A percentile compares a stretch with the other conserved stretches of the same genome.
Evolutionary conservation across 2,113 vertebrate genomes (phyloP).

Genomic region (Engystomops pustulosus): DNA sequence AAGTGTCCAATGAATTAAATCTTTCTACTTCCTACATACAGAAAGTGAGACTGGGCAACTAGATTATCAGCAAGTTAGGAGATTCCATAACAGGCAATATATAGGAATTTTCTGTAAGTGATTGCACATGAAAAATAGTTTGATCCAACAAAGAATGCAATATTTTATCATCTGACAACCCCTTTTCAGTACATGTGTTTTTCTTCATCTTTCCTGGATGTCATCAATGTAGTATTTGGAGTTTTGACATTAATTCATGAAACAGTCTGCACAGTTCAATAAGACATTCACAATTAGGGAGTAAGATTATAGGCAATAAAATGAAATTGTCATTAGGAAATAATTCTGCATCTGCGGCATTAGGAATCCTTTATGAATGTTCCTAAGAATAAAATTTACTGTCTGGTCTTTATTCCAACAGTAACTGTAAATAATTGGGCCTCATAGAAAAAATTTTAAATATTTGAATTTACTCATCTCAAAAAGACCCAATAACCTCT

Average conservation of each 20-base stretch:
- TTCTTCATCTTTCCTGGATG: background rate
- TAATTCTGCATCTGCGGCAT: background rate
- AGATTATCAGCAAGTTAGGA: too few species aligned
- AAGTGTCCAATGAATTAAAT: too few species aligned
- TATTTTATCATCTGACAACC: background rate
- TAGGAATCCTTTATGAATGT: background rate
- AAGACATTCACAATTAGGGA: background rate
- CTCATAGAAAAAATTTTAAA: too few species aligned
- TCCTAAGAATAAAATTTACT: background rate
- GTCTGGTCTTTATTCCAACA: background rate
- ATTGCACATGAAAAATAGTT: too few species aligned
- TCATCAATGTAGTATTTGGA: background rate
- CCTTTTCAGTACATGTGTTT: background rate
- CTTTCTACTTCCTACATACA: too few species aligned
- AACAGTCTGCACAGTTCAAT: background rate
- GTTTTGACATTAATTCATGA: background rate
- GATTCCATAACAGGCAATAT: too few species aligned
- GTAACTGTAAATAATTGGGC: background rate
- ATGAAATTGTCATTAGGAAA: background rate
- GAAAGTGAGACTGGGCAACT: too few species aligned
- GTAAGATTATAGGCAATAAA: background rate
- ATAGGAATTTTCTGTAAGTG: too few species aligned
- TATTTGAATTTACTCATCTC: too few species aligned
- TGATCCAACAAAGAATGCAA: too few species aligned
- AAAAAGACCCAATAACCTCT: too few species aligned